Conservation (phyloP, 2,113 vertebrate genomes). For the Galeopterus variegatus region DNA sequence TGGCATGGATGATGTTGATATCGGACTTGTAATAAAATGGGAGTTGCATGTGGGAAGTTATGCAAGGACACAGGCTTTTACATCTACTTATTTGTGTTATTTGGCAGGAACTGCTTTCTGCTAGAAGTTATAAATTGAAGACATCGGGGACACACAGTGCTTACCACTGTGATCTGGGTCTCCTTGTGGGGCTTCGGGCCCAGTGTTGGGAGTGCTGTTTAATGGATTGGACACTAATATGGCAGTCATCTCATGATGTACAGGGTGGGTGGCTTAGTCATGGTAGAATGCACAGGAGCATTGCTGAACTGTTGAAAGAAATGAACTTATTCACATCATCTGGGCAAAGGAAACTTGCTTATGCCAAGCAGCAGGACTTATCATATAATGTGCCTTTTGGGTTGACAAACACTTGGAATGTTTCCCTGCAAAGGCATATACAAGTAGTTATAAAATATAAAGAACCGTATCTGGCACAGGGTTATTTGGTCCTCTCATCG, state of each 20-base stretch:
- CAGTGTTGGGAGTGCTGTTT: accelerated
- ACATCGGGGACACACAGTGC: not conserved
- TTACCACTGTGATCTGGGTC: not conserved
- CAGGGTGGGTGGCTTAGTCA: not conserved
- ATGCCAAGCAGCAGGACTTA: not conserved
- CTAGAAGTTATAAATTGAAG: constrained; percentile 47
- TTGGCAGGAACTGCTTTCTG: constrained; percentile 31
- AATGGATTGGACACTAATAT: not conserved
- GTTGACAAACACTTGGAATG: not conserved
- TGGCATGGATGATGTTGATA: not conserved
- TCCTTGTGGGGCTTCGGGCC: not conserved
- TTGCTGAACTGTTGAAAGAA: not conserved
- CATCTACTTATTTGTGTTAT: not conserved
- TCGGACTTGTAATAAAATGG: not conserved
- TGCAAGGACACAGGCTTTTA: constrained; percentile 29
- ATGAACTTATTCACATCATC: not conserved
- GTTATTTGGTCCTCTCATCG: not conserved
- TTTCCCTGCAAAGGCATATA: not conserved
- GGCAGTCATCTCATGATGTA: not conserved
- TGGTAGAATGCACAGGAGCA: not conserved
- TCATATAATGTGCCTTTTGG: not conserved
- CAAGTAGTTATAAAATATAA: not conserved
- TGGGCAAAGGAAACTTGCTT: not conserved
- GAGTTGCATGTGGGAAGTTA: constrained; percentile 13
- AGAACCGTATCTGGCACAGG: too few species aligned